Evolutionary conservation across 2,797 vertebrate genomes (phyloP).

Genomic region (Danio albolineatus): DNA sequence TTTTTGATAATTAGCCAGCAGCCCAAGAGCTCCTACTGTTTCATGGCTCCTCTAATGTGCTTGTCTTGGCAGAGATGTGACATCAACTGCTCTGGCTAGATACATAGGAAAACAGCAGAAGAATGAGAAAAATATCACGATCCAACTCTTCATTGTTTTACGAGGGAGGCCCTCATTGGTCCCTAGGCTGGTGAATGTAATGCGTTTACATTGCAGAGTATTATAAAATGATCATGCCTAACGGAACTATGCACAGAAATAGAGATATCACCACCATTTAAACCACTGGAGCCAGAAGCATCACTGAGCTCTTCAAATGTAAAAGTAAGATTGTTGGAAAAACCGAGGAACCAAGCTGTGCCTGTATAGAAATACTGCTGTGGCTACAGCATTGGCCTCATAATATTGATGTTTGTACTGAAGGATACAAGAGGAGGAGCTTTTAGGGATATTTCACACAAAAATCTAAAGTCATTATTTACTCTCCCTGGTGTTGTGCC

Average conservation of each 20-base stretch:
- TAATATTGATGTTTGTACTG: slow-evolving; percentile 29
- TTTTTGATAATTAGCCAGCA: slow-evolving; percentile 54
- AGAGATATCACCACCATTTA: slow-evolving; percentile 55
- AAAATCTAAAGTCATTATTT: not conserved
- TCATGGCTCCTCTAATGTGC: slow-evolving; percentile 63
- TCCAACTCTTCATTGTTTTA: slow-evolving; percentile 52
- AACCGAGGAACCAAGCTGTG: slow-evolving; percentile 7
- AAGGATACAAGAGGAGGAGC: slow-evolving; percentile 7
- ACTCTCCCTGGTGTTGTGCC: not conserved
- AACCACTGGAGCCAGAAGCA: slow-evolving; percentile 57
- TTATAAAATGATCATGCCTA: slow-evolving; percentile 21
- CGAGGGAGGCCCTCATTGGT: slow-evolving; percentile 41
- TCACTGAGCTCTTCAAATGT: slow-evolving; percentile 20
- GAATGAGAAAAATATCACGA: slow-evolving; percentile 58
- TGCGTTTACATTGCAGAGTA: slow-evolving; percentile 26
- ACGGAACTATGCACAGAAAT: slow-evolving; percentile 12
- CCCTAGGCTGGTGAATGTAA: slow-evolving; percentile 26
- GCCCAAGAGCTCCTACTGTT: slow-evolving; percentile 58
- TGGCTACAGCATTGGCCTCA: not conserved
- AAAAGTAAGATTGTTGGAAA: slow-evolving; percentile 7
- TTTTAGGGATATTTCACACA: not conserved
- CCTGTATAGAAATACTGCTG: not conserved
- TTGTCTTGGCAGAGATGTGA: slow-evolving; percentile 67
- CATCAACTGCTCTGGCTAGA: slow-evolving; percentile 66
- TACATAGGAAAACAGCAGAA: slow-evolving; percentile 60